Percentiles rank a stretch among this genome's conserved stretches.
These are phyloP conservation scores for Tipula lateralis DNA, from an alignment of 2,888 invertebrate genomes.

Conservation along the genomic window DNA sequence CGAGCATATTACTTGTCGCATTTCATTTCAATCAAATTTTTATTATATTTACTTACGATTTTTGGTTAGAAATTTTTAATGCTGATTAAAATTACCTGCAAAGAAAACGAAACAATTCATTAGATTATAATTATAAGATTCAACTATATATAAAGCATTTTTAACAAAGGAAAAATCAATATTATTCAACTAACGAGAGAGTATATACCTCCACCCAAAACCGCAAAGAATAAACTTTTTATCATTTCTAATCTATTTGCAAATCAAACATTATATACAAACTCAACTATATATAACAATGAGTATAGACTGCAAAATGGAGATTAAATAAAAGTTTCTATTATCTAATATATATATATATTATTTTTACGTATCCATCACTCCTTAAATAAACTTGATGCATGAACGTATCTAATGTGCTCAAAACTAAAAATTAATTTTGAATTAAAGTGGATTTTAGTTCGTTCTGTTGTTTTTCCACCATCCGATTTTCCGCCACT, in stretches of 20 bases:
- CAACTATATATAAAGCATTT: too few species aligned
- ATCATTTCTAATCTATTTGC: background rate
- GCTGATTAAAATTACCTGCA: background rate
- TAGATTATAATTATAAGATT: background rate
- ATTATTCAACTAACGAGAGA: background rate
- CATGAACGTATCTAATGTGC: background rate
- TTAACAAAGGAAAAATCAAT: background rate
- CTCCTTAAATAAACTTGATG: background rate
- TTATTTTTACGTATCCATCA: background rate
- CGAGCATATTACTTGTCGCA: too few species aligned
- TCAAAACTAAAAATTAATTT: slow-evolving; percentile 9
- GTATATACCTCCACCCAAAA: background rate
- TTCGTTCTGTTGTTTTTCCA: background rate
- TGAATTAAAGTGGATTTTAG: background rate
- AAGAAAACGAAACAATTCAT: background rate
- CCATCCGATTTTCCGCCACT: background rate
- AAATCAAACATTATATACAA: background rate
- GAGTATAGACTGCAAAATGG: background rate
- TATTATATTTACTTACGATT: background rate
- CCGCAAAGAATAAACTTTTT: background rate
- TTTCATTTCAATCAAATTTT: background rate
- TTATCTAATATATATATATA: background rate
- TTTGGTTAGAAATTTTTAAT: background rate
- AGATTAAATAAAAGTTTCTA: background rate
- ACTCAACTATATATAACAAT: background rate